Percentiles rank a stretch among this genome's conserved stretches.
Conservation (phyloP, 2,113 vertebrate species). For the Paramisgurnus dabryanus region DNA sequence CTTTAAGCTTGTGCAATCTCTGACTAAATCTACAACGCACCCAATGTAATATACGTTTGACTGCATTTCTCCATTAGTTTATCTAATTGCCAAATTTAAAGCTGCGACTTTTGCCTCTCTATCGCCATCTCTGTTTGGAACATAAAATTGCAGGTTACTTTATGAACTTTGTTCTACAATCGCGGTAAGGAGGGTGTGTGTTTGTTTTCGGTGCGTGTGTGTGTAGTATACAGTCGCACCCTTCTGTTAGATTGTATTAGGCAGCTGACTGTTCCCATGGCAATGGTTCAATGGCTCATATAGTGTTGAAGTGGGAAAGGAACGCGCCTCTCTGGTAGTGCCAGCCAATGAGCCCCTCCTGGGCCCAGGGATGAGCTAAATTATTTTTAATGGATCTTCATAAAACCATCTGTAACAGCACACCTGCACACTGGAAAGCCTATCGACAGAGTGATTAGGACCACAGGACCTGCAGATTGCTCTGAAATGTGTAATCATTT, state of each 20-base stretch:
- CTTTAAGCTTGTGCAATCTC: conserved; percentile 3
- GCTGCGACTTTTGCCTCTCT: too few relatives aligned
- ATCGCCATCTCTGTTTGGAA: too few relatives aligned
- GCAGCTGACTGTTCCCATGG: conserved; percentile 59
- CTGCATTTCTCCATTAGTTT: background rate
- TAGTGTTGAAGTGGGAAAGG: conserved; percentile 49
- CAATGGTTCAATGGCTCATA: conserved; percentile 48
- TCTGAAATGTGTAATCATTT: conserved; percentile 78
- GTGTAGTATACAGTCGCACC: background rate
- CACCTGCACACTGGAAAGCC: conserved; percentile 77
- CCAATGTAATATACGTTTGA: background rate
- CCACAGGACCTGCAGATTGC: conserved; percentile 74
- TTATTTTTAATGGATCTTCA: conserved; percentile 83
- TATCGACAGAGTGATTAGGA: conserved; percentile 80
- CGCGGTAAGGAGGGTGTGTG: too few relatives aligned
- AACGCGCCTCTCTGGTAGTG: conserved; percentile 52
- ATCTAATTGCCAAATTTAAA: too few relatives aligned
- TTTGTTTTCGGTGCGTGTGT: too few relatives aligned
- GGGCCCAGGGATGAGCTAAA: conserved; percentile 74
- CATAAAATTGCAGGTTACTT: too few relatives aligned
- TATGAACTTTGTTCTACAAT: too few relatives aligned
- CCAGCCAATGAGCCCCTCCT: conserved; percentile 71
- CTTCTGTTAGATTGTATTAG: conserved; percentile 8
- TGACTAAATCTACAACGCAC: background rate
- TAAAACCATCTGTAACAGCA: conserved; percentile 79